Evolutionary conservation across 2,888 invertebrate species (phyloP), one percentile per base, ranked within the genome.

Genomic region (Ellobium chinense): DNA sequence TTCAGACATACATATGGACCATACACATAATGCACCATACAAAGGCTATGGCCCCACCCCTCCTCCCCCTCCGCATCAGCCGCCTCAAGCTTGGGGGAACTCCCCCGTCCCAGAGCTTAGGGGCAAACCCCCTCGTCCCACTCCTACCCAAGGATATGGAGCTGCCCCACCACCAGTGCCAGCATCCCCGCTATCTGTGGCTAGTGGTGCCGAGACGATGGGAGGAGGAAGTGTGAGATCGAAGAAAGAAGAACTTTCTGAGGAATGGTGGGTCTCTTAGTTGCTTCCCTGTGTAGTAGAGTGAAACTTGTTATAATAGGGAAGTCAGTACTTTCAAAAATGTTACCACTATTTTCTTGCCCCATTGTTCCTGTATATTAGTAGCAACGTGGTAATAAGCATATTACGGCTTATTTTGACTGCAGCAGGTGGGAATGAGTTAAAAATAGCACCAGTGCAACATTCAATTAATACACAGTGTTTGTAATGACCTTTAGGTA

Each of bases 11-110:
- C 46, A 72, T 24, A 62, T 21, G 37, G 24, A 34, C 70, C 34
- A 36, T 18, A 36, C 29, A 18, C 9, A 36, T 14, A 18, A 7
- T 21, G 34, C 9, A 24, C 36, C n/a, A 34, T 66, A 34, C 18
- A 34, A 18, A 24, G 36, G n/a, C 24, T 62, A 46, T n/a, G 63
- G 37, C 7, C 56, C 24, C 24, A 12, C 56, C 29, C 69, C 73
- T 4, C 69, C 79, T 4, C 74, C 83, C 3, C 88, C 89, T 2
- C 89, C 88, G 0, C 78, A 75, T n/a, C 84, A 84, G 31, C 90
- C 90, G 7, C 82, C 85, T 31, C 85, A 86, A 27, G 91, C 91
- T 0, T 91, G 91, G 91, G 81, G 85, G 29, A 86, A 87, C 29
- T 34, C 82, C 24, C 54, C 63, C 14, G 56, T 36, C 14, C 24